phyloP scores from a whole-genome alignment of 2,113 vertebrate genomes.

The Hiodon tergisus region DNA sequence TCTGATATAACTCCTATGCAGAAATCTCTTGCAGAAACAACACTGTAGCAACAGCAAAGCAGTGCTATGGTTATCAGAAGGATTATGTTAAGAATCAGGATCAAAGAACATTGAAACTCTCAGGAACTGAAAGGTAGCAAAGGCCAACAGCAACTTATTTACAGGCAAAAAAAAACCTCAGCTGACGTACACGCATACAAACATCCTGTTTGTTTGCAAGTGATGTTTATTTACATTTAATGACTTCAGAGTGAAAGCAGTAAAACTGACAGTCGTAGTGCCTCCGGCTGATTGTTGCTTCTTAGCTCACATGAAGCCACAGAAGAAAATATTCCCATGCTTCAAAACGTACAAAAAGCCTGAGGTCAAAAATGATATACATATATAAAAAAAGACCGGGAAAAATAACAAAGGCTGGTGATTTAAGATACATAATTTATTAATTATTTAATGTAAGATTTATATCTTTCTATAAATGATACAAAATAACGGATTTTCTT shows the following conservation, averaged over 20 bases:
- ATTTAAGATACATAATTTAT: slow-evolving; percentile 10
- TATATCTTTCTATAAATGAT: too few species aligned
- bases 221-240: slow-evolving; percentile 22
- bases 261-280: slow-evolving; percentile 32
- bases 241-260: neutral
- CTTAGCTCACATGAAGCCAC: slow-evolving; percentile 17
- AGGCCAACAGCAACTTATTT: slow-evolving; percentile 2
- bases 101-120: slow-evolving; percentile 14
- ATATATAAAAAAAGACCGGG: neutral
- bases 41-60: slow-evolving; percentile 1
- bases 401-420: neutral
- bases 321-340: slow-evolving; percentile 2
- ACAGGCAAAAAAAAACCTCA: slow-evolving; percentile 1
- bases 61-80: slow-evolving; percentile 1
- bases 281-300: slow-evolving; percentile 19
- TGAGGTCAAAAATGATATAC: slow-evolving; percentile 7
- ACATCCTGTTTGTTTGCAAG: slow-evolving; percentile 19
- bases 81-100: neutral
- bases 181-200: neutral
- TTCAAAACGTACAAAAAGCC: slow-evolving; percentile 10
- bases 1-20: neutral
- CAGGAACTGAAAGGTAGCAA: slow-evolving; percentile 12
- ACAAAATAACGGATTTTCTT: too few species aligned
- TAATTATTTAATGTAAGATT: neutral
- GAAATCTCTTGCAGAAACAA: neutral